Evolutionary conservation across 2,113 vertebrate genomes (phyloP), one percentile per base, ranked within the genome.

Genomic region (Ascaphus truei): DNA sequence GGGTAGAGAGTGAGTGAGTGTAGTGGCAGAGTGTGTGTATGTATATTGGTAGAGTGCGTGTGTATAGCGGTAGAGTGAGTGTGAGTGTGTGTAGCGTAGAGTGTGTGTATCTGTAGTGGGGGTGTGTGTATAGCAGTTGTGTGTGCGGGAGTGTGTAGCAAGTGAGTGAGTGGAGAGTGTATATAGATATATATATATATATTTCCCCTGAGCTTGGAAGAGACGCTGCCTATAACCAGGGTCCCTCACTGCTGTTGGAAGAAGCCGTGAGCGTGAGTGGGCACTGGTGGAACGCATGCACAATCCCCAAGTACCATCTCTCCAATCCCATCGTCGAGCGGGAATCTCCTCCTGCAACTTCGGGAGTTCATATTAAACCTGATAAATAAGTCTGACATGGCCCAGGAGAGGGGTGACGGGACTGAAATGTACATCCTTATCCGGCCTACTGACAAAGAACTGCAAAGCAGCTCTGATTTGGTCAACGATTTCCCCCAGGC

Each of bases 381-480:
- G 61, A 23, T 52, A 61, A 52, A 51, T 61, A 69, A 69, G 67
- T 45, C 67, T 61, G 56, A 60, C 23, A 60, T 51, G 33, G 52
- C 30, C 22, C 67, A 61, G 56, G 59, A 48, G 25, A 26, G 30
- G 37, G 26, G 23, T 61, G 23, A 33, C 67, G 23, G 52, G 43
- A 31, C 25, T 61, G 56, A 51, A 60, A 58, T 34, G 60, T 51
- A 55, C 55, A 50, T 60, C 25, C 26, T 68, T 68, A 50, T 48
- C 33, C 37, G 55, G 47, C 30, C 33, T 41, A 61, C 7, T 60
- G 16, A 22, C 30, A 56, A 11, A n/a, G 5, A 47, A 11, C 20
- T 43, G 16, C 7, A 41, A 23, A 7, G 6, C 23, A 13, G 50
- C 51, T 47, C 25, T 23, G 22, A 41, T 20, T 51, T 51, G 31